Conservation (phyloP, 2,797 vertebrate genomes). For the Orestias chungarensis region DNA sequence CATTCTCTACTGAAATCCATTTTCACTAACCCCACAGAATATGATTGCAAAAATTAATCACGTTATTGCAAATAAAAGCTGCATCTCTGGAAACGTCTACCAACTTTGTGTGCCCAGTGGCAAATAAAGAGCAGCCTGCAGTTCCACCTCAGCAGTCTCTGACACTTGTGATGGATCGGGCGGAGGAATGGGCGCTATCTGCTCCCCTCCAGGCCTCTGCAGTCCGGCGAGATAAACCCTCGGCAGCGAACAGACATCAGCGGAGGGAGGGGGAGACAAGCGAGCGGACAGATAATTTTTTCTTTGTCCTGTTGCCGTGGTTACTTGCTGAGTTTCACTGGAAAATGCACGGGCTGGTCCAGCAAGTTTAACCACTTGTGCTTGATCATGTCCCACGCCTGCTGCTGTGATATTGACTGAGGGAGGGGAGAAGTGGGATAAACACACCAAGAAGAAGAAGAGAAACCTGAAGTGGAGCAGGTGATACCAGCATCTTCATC, state of each 20-base stretch:
- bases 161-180: conserved; percentile 4
- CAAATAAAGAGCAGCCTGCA: neutral
- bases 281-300: conserved; percentile 72
- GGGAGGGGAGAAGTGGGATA: neutral
- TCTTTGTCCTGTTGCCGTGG: conserved; percentile 72
- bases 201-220: neutral
- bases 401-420: conserved; percentile 42
- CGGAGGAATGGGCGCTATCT: conserved; percentile 15
- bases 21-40: neutral
- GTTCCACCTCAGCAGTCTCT: neutral
- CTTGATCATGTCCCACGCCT: conserved; percentile 70
- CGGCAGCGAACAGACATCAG: conserved; percentile 31
- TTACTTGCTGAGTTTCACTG: conserved; percentile 71
- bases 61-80: neutral
- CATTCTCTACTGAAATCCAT: neutral
- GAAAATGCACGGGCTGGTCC: conserved; percentile 66
- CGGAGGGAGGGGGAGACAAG: conserved; percentile 32
- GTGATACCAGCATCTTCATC: neutral
- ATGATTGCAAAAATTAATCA: neutral
- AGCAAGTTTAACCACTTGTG: conserved; percentile 73
- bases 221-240: conserved; percentile 20
- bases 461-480: conserved; percentile 4
- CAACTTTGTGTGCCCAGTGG: neutral
- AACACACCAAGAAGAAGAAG: neutral
- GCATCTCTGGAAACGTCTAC: neutral